phyloP scores from a whole-genome alignment of 1,140 invertebrate genomes.

The Lanistes nyassanus region DNA sequence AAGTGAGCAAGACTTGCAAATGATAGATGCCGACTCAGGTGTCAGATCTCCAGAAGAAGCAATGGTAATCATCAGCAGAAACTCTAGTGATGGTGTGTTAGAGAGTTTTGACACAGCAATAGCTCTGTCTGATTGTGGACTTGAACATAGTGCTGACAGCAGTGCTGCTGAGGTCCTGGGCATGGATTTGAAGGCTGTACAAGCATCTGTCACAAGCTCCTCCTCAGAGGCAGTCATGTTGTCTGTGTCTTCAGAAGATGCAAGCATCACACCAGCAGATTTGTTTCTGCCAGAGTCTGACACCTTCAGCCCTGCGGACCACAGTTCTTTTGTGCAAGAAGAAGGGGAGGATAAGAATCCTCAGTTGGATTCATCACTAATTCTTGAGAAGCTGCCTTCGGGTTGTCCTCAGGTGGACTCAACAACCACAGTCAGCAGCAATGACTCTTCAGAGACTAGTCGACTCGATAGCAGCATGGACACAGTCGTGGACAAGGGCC shows the following conservation, averaged over 20 bases:
- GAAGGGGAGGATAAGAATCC: too few species aligned
- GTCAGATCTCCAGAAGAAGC: constrained; percentile 1
- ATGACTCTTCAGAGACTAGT: constrained; percentile 42
- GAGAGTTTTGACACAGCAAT: constrained; percentile 12
- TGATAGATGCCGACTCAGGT: background rate
- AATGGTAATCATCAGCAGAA: constrained; percentile 7
- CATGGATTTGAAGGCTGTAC: constrained; percentile 4
- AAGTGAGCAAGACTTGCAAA: constrained; percentile 6
- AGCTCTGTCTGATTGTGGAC: background rate
- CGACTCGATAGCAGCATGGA: constrained; percentile 59
- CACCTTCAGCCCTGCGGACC: background rate
- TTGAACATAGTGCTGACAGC: constrained; percentile 1
- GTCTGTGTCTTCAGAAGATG: constrained; percentile 22
- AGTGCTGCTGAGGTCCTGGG: background rate
- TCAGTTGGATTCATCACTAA: background rate
- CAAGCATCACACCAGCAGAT: constrained; percentile 9
- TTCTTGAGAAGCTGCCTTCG: background rate
- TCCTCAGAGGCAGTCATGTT: constrained; percentile 25
- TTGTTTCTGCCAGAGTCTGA: background rate
- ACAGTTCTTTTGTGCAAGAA: background rate
- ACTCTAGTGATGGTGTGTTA: background rate
- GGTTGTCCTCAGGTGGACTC: constrained; percentile 11
- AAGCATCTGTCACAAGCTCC: constrained; percentile 11
- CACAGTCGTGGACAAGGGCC: constrained; percentile 46
- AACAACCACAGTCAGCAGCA: constrained; percentile 21